Conservation (phyloP, 2,888 invertebrate genomes). For the Cephus sareptanus region DNA sequence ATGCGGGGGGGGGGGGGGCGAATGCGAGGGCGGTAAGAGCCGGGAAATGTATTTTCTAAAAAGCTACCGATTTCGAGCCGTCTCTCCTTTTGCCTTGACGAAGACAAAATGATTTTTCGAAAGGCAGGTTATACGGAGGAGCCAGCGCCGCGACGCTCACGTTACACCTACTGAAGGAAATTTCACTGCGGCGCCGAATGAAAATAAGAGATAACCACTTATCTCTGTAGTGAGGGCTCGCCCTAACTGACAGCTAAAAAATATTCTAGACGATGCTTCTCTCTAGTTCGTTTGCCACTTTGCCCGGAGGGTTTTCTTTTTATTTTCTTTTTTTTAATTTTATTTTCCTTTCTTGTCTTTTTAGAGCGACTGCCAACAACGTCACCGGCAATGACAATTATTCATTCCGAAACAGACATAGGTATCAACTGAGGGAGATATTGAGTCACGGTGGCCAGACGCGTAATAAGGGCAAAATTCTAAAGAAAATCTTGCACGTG, state of each 20-base stretch:
- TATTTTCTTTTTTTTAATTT: not conserved
- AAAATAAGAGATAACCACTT: slow-evolving; percentile 17
- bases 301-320: not conserved
- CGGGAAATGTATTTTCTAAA: not conserved
- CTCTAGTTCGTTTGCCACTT: not conserved
- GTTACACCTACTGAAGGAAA: not conserved
- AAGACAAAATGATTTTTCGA: slow-evolving; percentile 7
- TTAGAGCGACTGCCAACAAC: not conserved
- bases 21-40: slow-evolving; percentile 5
- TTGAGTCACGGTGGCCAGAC: not conserved
- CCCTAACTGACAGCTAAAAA: slow-evolving; percentile 1
- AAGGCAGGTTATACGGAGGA: not conserved
- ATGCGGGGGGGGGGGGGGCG: not conserved
- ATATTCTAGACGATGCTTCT: not conserved
- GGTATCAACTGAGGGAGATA: not conserved
- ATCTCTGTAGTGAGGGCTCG: slow-evolving; percentile 6
- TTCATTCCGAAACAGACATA: not conserved
- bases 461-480: not conserved
- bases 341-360: not conserved
- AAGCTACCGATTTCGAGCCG: not conserved
- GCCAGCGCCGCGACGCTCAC: not conserved
- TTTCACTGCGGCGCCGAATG: slow-evolving; percentile 1
- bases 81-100: not conserved
- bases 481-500: not conserved
- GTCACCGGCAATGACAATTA: not conserved